Base-by-base conservation (phyloP, 2,113 vertebrate genomes). In the Arizona elegans region DNA sequence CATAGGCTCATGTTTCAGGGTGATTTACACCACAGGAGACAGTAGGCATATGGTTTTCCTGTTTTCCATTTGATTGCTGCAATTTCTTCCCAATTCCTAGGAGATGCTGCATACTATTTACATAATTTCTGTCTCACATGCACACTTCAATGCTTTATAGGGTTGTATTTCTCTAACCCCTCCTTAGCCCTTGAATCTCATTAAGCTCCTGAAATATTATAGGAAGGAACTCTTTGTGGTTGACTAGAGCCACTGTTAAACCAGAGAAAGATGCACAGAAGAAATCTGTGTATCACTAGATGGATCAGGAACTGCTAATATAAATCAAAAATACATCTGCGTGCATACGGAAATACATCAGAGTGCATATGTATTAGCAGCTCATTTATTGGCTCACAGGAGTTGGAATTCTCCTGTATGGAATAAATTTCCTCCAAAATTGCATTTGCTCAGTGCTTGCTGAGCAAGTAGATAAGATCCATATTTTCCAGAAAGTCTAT, bases 81-180 rank as follows among this genome's bases (percentile, higher is more conserved):
- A 26, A 86, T 94, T 96, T 96, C 65, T 92, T 43, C 92, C 3
- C 24, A 5, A 86, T 13, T 8, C 87, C 54, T 91, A n/a, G 52
- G 81, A 91, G 17, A 33, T 91, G 88, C 56, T 70, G 23, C 1
- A 88, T 55, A n/a, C 21, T 88, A 75, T 87, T 88, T 95, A 54
- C 91, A 81, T 56, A 23, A 15, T 91, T 96, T 95, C 38, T 89
- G 93, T 96, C 93, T 91, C 86, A 70, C 92, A 86, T 85, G 47
- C 87, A 91, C 47, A 65, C 90, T 95, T 92, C 87, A 75, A 62
- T 90, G 89, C 81, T 94, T 95, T 94, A 92, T 86, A 95, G 93
- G 89, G 87, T 93, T 95, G 88, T 91, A 29, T 94, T 88, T 96
- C 95, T 95, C 91, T 96, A 96, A 94, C 92, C 55, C 55, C 86